These are phyloP conservation scores for Chymomyza costata DNA, from an alignment of 1,140 invertebrate genomes.

Conservation along the genomic window DNA sequence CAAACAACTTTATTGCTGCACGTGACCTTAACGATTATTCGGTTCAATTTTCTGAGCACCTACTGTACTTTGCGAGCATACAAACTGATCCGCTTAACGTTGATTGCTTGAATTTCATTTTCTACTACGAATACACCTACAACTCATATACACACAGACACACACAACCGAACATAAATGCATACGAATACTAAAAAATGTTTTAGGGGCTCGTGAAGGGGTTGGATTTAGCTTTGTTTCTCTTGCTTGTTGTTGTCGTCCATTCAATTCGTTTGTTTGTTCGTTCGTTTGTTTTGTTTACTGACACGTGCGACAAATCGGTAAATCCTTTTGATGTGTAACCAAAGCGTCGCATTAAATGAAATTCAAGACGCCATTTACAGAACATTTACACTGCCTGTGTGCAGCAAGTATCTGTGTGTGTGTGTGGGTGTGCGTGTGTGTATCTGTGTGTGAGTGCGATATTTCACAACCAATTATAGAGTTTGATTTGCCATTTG, in stretches of 20 bases:
- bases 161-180: background rate
- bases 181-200: no score
- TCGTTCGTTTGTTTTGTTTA: conserved; percentile 36
- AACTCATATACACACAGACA: no score
- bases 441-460: conserved; percentile 23
- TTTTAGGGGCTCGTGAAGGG: background rate
- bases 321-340: conserved; percentile 6
- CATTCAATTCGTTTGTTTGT: no score
- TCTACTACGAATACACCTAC: no score
- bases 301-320: background rate
- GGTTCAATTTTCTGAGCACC: no score
- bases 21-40: no score
- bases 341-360: conserved; percentile 3
- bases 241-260: conserved; percentile 8
- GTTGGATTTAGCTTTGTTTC: conserved; percentile 18
- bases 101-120: conserved; percentile 66
- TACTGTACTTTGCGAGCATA: no score
- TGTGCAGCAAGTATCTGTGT: conserved; percentile 10
- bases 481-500: conserved; percentile 18
- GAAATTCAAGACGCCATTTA: background rate
- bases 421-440: conserved; percentile 4
- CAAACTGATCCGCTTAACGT: conserved; percentile 51
- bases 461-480: conserved; percentile 22
- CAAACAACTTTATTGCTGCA: no score
- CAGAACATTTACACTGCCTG: background rate